Evolutionary conservation across 2,797 vertebrate species (phyloP).

Genomic region (Pseudochaenichthys georgianus): DNA sequence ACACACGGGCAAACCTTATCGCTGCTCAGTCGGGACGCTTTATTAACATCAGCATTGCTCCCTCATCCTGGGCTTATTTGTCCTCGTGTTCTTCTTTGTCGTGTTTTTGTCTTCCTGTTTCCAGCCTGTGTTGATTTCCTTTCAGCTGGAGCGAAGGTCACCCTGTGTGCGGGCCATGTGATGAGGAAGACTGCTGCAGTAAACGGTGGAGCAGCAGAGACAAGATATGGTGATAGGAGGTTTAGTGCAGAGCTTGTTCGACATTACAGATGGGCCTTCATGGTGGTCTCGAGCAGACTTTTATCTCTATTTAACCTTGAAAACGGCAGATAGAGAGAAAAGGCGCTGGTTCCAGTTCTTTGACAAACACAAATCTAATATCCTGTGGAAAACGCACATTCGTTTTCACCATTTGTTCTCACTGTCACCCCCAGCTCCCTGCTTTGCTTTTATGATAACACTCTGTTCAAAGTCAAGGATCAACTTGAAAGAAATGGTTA

Average conservation of each 20-base stretch:
- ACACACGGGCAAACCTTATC: constrained; percentile 32
- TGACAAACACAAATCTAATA: constrained; percentile 66
- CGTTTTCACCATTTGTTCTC: constrained; percentile 47
- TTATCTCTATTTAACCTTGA: constrained; percentile 76
- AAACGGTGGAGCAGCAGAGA: constrained; percentile 56
- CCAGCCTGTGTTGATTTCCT: constrained; percentile 55
- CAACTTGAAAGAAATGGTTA: constrained; percentile 57
- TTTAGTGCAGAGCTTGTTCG: constrained; percentile 53
- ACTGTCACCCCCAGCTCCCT: constrained; percentile 15
- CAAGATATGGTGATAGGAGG: constrained; percentile 65
- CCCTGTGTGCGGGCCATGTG: constrained; percentile 31
- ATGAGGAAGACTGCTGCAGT: constrained; percentile 26
- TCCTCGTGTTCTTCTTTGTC: constrained; percentile 17
- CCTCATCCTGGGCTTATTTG: constrained; percentile 25
- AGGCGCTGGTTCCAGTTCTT: constrained; percentile 39
- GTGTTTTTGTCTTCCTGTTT: constrained; percentile 36
- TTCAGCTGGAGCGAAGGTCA: constrained; percentile 57
- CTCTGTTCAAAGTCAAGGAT: constrained; percentile 56
- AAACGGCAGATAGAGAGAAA: constrained; percentile 51
- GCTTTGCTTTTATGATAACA: constrained; percentile 49
- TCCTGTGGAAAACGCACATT: constrained; percentile 35
- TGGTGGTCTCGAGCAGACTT: constrained; percentile 32
- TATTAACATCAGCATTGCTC: constrained; percentile 46
- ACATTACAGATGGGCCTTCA: constrained; percentile 60
- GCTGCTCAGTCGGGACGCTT: constrained; percentile 17